Evolutionary conservation across 2,797 vertebrate genomes (phyloP), one percentile per base, ranked within the genome.

Genomic region (Amazonetta brasiliensis): DNA sequence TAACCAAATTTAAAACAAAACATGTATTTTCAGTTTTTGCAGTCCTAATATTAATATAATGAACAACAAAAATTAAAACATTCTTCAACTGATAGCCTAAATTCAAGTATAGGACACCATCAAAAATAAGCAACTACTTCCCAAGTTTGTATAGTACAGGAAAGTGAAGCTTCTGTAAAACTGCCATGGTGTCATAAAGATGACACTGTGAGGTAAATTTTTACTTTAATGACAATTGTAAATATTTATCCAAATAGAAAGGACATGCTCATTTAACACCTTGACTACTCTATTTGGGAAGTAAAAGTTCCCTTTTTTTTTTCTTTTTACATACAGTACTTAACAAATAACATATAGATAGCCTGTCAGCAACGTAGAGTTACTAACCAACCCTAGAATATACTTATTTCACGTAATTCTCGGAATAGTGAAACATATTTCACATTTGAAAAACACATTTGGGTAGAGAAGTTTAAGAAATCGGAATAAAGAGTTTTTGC

Each of bases 91-190:
- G 4, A 4, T 50, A 62, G 19, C 20, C n/a, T 90, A 50, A 76
- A 18, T 33, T 30, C 39, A 66, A 71, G 22, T 55, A 43, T 17
- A 72, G 30, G 28, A 21, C 6, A 28, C 6, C 17, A 25, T 23
- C 16, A 80, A 84, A 78, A 64, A n/a, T 30, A 33, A 76, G 14
- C 14, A 35, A 68, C 62, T 68, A 12, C 17, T 75, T 88, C 14
- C 9, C 44, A 54, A 0, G 0, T 52, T 63, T 59, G 20, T 26
- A 41, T 17, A 67, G 54, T n/a, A 60, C 4, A 35, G 28, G 23
- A 90, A 63, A 81, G 4, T 63, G 31, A 89, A 87, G 23, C 23
- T 87, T 18, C 52, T 68, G 14, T 23, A 52, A 78, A 81, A 6
- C 13, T 75, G 22, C 9, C 26, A 26, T 2, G 37, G 39, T 18